Evolutionary conservation across 2,797 vertebrate genomes (phyloP).

Genomic region (Gymnothorax javanicus): DNA sequence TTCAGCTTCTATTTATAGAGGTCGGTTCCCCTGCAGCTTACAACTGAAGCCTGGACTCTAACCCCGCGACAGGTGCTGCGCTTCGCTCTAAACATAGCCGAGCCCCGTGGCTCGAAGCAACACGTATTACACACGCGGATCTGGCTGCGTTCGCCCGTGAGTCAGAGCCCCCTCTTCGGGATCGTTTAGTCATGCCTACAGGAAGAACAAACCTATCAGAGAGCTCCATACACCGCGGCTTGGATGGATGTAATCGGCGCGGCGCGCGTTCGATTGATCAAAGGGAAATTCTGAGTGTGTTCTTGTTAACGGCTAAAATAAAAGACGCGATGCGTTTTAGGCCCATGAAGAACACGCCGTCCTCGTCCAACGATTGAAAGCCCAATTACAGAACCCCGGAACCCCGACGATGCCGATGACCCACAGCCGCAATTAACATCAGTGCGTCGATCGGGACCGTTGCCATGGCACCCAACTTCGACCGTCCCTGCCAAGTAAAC

Average conservation of each 20-base stretch:
- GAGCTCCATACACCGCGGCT: slow-evolving; percentile 48
- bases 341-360: slow-evolving; percentile 34
- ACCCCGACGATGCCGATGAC: slow-evolving; percentile 40
- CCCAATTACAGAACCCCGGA: slow-evolving; percentile 57
- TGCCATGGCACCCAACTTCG: slow-evolving; percentile 39
- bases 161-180: slow-evolving; percentile 43
- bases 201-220: slow-evolving; percentile 47
- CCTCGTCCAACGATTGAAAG: neutral
- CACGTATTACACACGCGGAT: slow-evolving; percentile 44
- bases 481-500: slow-evolving; percentile 6
- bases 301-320: neutral
- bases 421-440: slow-evolving; percentile 53
- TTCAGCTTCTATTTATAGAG: slow-evolving; percentile 60
- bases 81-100: slow-evolving; percentile 15
- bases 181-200: slow-evolving; percentile 49
- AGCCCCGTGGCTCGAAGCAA: neutral
- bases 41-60: slow-evolving; percentile 37
- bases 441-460: slow-evolving; percentile 52
- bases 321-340: slow-evolving; percentile 34
- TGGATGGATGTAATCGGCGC: slow-evolving; percentile 52
- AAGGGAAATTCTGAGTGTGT: slow-evolving; percentile 38
- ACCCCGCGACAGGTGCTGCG: slow-evolving; percentile 60
- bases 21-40: slow-evolving; percentile 50
- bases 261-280: slow-evolving; percentile 45
- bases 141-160: slow-evolving; percentile 53